Conservation (phyloP, 2,888 invertebrate species). For the Craniophora ligustri region DNA sequence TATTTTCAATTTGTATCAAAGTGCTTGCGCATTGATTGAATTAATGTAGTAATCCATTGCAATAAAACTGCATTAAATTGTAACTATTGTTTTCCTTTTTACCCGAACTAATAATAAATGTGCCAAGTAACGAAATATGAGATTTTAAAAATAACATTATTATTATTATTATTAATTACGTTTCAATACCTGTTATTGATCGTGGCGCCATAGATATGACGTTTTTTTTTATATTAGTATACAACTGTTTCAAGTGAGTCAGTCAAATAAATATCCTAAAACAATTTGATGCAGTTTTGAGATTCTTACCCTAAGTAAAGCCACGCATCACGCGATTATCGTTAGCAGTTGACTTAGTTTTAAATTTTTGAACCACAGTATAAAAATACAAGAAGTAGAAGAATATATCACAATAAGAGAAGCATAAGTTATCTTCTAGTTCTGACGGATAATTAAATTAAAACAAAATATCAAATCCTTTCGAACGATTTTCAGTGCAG, state of each 20-base stretch:
- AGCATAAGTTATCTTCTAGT: too few relatives aligned
- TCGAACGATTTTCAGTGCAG: too few relatives aligned
- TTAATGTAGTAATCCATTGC: slow-evolving; percentile 28
- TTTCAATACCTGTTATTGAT: not conserved
- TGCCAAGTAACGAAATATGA: slow-evolving; percentile 7
- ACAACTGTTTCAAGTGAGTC: not conserved
- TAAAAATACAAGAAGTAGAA: too few relatives aligned
- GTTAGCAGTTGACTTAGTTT: slow-evolving; percentile 12
- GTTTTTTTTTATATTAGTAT: not conserved
- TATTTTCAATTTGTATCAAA: slow-evolving; percentile 42
- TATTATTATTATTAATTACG: too few relatives aligned
- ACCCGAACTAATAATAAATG: not conserved
- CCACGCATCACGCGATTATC: too few relatives aligned
- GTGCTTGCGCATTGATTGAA: slow-evolving; percentile 35
- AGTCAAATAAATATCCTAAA: not conserved
- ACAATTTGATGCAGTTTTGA: slow-evolving; percentile 46
- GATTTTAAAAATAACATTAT: not conserved
- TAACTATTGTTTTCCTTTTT: slow-evolving; percentile 13
- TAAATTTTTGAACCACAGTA: too few relatives aligned
- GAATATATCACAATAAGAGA: too few relatives aligned
- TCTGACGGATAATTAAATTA: too few relatives aligned
- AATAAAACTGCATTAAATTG: slow-evolving; percentile 47
- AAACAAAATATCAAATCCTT: too few relatives aligned
- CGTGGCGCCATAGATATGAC: not conserved
- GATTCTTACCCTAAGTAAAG: too few relatives aligned